These are phyloP conservation scores for Melanotaenia boesemani DNA, from an alignment of 2,797 vertebrate species.

Conservation along the genomic window DNA sequence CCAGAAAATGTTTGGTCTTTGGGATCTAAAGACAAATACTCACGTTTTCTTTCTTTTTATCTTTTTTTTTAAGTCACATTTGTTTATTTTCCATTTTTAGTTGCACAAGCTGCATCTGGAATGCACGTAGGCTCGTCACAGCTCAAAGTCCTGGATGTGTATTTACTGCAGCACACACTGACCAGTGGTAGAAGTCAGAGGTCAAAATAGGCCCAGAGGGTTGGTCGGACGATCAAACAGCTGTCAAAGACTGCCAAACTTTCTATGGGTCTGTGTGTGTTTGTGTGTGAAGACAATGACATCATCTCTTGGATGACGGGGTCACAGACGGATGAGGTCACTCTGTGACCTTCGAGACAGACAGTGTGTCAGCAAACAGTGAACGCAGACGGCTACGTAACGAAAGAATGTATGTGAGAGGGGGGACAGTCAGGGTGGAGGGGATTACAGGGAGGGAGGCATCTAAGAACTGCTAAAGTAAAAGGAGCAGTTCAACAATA, in stretches of 20 bases:
- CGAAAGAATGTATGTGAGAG: neutral
- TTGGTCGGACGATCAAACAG: constrained; percentile 60
- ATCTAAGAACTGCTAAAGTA: neutral
- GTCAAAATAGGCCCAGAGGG: constrained; percentile 62
- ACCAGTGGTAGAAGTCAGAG: constrained; percentile 50
- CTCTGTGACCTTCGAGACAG: constrained; percentile 41
- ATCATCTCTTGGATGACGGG: constrained; percentile 54
- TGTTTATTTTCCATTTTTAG: constrained; percentile 48
- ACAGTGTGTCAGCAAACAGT: constrained; percentile 57
- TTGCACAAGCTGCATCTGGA: constrained; percentile 50
- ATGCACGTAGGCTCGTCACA: constrained; percentile 31
- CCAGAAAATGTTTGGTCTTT: constrained; percentile 73
- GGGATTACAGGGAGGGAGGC: neutral
- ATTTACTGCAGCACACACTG: constrained; percentile 28
- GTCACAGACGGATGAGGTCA: constrained; percentile 68
- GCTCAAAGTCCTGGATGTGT: constrained; percentile 28
- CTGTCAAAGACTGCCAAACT: constrained; percentile 50
- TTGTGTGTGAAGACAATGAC: constrained; percentile 47
- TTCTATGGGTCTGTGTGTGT: constrained; percentile 12
- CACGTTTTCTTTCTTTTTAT: neutral
- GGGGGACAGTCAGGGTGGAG: neutral
- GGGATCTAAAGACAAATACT: constrained; percentile 51
- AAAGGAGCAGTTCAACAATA: neutral
- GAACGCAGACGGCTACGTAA: neutral
- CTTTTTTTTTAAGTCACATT: neutral